A percentile compares a stretch with the other conserved stretches of the same genome.
Conservation (phyloP, 2,888 invertebrate genomes). For the Hecatera dysodea region DNA sequence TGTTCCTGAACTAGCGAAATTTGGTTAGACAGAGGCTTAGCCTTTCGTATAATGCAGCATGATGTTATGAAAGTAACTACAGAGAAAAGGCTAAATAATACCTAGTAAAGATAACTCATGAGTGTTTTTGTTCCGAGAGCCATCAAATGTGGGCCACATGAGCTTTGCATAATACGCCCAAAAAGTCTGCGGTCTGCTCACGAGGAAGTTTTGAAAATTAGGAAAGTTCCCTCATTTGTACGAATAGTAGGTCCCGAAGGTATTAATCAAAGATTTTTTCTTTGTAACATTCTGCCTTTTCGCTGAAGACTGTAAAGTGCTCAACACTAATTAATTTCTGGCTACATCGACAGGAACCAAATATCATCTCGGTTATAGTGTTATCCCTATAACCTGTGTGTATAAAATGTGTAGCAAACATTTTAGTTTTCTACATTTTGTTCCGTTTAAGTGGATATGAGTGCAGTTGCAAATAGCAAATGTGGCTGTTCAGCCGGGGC, state of each 20-base stretch:
- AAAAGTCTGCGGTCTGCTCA: conserved; percentile 59
- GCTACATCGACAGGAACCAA: background rate
- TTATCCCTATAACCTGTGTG: background rate
- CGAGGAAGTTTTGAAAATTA: conserved; percentile 63
- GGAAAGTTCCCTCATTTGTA: conserved; percentile 64
- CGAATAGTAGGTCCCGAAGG: conserved; percentile 44
- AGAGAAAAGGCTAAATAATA: conserved; percentile 25
- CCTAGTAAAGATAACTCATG: conserved; percentile 24
- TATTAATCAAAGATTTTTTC: conserved; percentile 57
- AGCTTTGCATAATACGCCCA: conserved; percentile 60
- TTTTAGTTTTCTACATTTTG: no score
- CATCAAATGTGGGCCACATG: conserved; percentile 51
- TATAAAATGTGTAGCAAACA: no score
- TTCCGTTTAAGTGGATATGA: no score
- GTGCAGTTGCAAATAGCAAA: no score
- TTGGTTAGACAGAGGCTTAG: background rate
- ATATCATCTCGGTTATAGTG: background rate
- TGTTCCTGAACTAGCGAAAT: background rate
- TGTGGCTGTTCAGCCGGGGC: no score
- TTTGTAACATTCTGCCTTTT: conserved; percentile 3
- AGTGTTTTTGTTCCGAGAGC: conserved; percentile 64
- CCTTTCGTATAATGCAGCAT: background rate
- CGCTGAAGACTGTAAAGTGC: background rate
- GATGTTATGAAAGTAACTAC: conserved; percentile 1
- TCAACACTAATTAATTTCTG: background rate